These are phyloP conservation scores for Drosophila ambigua DNA, from an alignment of 1,140 invertebrate genomes.

Conservation along the genomic window DNA sequence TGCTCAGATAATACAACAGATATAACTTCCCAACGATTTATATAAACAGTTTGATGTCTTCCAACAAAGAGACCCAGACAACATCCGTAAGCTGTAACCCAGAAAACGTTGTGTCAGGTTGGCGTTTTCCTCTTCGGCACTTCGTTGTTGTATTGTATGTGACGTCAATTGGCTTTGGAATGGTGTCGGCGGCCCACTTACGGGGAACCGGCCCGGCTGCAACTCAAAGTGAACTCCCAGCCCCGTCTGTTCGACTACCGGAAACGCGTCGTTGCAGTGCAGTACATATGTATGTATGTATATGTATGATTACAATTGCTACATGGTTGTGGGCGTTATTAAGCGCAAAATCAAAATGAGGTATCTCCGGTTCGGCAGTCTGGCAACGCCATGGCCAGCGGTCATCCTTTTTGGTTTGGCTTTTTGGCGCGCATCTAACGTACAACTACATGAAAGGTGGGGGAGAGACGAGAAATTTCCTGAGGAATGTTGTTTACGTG, in stretches of 20 bases:
- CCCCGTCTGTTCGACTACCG: conserved; percentile 27
- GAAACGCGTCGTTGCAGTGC: conserved; percentile 40
- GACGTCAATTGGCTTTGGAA: conserved; percentile 56
- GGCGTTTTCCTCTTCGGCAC: conserved; percentile 6
- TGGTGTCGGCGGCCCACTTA: conserved; percentile 62
- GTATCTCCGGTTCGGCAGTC: conserved; percentile 7
- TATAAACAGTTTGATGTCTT: no score
- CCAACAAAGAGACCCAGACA: background rate
- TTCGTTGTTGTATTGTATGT: conserved; percentile 34
- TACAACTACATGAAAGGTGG: background rate
- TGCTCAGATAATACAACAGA: no score
- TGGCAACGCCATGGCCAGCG: conserved; percentile 41
- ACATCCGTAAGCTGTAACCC: conserved; percentile 38
- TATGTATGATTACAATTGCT: conserved; percentile 6
- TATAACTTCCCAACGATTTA: no score
- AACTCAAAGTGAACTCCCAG: conserved; percentile 2
- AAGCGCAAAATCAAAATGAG: conserved; percentile 13
- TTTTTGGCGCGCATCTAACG: conserved; percentile 66
- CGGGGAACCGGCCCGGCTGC: conserved; percentile 7
- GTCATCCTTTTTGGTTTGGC: conserved; percentile 32
- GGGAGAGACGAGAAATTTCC: conserved; percentile 47
- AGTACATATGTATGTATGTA: background rate
- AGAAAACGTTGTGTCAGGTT: conserved; percentile 55
- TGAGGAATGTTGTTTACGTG: conserved; percentile 80
- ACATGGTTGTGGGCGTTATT: conserved; percentile 1